A percentile compares a stretch with the other conserved stretches of the same genome.
These are phyloP conservation scores for Leptinotarsa undecemlineata DNA, from an alignment of 1,140 invertebrate genomes.

Conservation along the genomic window DNA sequence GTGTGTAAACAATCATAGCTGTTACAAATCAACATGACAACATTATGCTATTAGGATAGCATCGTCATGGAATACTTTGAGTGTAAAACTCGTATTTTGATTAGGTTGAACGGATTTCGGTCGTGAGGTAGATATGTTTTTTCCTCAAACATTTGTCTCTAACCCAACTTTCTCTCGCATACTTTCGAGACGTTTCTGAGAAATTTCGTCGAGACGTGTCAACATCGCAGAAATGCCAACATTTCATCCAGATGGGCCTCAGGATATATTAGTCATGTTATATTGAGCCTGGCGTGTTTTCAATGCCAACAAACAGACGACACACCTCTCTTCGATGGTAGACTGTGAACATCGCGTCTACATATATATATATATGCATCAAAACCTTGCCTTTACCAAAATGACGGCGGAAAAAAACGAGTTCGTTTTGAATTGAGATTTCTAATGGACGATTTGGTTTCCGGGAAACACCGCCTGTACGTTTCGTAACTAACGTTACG, in stretches of 20 bases:
- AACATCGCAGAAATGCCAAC: constrained; percentile 40
- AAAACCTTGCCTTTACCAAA: constrained; percentile 10
- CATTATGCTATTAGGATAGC: no score
- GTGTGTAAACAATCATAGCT: no score
- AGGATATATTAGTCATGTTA: constrained; percentile 54
- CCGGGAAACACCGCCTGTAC: not conserved
- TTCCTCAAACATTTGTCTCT: no score
- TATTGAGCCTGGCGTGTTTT: constrained; percentile 50
- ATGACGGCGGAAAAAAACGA: constrained; percentile 14
- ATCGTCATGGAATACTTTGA: no score
- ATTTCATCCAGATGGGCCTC: constrained; percentile 51
- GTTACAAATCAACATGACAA: no score
- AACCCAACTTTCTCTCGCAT: no score
- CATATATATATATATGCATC: not conserved
- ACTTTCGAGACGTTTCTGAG: not conserved
- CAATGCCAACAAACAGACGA: constrained; percentile 48
- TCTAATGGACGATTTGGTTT: not conserved
- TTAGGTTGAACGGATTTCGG: no score
- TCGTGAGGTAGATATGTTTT: no score
- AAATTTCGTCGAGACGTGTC: constrained; percentile 7
- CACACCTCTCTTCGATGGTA: constrained; percentile 45
- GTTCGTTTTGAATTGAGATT: constrained; percentile 5
- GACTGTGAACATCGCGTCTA: constrained; percentile 10
- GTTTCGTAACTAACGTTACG: not conserved
- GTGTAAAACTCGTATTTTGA: no score